Evolutionary conservation across 2,888 invertebrate genomes (phyloP).

Genomic region (Tetragonisca angustula): DNA sequence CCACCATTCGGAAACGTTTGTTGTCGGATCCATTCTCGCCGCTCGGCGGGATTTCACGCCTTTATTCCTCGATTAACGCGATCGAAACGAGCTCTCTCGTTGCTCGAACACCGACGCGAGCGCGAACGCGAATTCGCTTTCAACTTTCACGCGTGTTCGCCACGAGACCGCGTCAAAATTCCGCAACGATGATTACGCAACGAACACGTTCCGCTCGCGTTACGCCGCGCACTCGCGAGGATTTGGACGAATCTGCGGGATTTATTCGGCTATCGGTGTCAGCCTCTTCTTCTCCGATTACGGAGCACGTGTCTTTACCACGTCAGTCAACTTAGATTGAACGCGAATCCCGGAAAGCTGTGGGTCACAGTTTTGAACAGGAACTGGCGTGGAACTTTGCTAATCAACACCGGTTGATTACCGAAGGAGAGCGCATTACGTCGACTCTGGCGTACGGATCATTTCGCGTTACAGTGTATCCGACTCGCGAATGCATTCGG

Average conservation of each 20-base stretch:
- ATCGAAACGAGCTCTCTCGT: conserved; percentile 4
- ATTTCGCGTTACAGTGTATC: conserved; percentile 30
- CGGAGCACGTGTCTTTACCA: background rate
- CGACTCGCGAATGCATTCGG: background rate
- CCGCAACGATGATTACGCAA: too few species aligned
- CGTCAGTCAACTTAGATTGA: conserved; percentile 47
- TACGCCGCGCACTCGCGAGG: background rate
- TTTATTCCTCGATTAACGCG: conserved; percentile 31
- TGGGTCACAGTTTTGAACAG: conserved; percentile 34
- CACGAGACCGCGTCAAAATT: conserved; percentile 21
- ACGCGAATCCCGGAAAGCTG: conserved; percentile 38
- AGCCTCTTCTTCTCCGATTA: background rate
- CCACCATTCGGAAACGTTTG: conserved; percentile 10
- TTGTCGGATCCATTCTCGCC: conserved; percentile 20
- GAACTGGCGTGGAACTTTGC: conserved; percentile 62
- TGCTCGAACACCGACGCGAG: conserved; percentile 22
- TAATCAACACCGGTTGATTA: conserved; percentile 75
- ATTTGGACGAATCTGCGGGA: conserved; percentile 37
- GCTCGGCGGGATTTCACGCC: background rate
- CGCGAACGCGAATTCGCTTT: conserved; percentile 12
- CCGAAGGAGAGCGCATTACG: conserved; percentile 41
- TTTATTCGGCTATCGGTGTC: conserved; percentile 27
- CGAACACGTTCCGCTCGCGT: conserved; percentile 1
- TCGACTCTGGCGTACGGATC: conserved; percentile 21
- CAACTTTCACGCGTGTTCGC: conserved; percentile 38